Base-by-base conservation (phyloP, 2,888 invertebrate genomes). In the Marasmarcha lunaedactyla region DNA sequence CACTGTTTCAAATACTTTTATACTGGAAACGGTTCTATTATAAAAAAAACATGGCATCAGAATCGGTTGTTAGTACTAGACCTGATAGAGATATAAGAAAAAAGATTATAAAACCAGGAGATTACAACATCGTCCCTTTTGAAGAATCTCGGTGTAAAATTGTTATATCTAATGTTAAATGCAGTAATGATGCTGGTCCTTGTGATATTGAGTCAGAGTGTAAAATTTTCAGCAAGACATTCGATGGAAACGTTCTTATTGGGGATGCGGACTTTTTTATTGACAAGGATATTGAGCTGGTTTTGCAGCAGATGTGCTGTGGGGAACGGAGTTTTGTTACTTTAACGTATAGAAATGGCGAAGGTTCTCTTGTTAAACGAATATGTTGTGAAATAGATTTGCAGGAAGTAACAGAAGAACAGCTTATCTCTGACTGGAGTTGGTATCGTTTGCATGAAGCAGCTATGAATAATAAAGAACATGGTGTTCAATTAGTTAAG, bases 401-500 rank as follows among this genome's bases (percentile, higher is more conserved):
- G 38, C 54, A 49, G 10, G 71, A 77, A 34, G 68, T 83, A 1
- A 73, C 77, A 1, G 71, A 74, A 35, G 70, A 78, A 45, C 84
- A 85, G 50, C 50, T 84, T 6, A 69, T 87, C 15, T 85, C 86
- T 58, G 81, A 86, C 37, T 88, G 87, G 87, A 71, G 78, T n/a
- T 77, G 81, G 57, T 71, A 77, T 37, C 74, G 87, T 42, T 73
- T 87, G 44, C 79, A 79, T 49, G 71, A 78, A 34, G 60, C 72
- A 12, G 81, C 87, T 1, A 50, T 71, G 20, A 72, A 78, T 49
- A 83, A 86, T 48, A 88, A 88, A 63, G 84, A 85, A 43, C 58
- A 67, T 27, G 88, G 89, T 2, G 89, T 91, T 0, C 63, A 81
- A 20, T 76, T 93, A 45, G 92, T 91, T 46, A 88, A 88, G 57